Percentiles rank a stretch among this genome's conserved stretches.
These are phyloP conservation scores for Zosterops hypoxanthus DNA, from an alignment of 2,113 vertebrate species.

Conservation along the genomic window DNA sequence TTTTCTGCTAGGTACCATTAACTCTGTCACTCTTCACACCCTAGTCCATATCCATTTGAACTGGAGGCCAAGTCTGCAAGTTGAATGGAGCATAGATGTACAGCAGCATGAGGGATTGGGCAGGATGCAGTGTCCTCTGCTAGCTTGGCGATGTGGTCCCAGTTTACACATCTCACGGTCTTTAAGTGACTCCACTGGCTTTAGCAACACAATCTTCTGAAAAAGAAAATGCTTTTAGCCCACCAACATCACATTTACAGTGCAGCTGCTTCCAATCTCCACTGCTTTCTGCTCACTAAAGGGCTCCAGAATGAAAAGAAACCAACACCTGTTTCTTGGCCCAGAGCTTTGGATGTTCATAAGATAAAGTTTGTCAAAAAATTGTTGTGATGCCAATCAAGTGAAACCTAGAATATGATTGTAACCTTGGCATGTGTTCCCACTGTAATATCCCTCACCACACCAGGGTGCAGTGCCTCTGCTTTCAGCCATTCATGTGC, in stretches of 20 bases:
- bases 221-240: neutral
- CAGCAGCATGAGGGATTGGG: neutral
- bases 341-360: neutral
- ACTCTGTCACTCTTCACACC: neutral
- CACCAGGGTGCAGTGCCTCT: neutral
- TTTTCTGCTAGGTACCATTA: neutral
- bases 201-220: neutral
- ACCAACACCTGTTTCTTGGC: neutral
- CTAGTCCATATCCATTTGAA: neutral
- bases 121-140: neutral
- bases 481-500: neutral
- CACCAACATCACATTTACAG: neutral
- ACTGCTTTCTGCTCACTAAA: neutral
- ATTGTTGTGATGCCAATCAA: neutral
- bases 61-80: neutral
- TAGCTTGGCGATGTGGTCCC: neutral
- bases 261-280: neutral
- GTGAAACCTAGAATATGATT: neutral
- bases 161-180: neutral
- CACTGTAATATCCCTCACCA: neutral
- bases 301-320: neutral
- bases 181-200: neutral
- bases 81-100: neutral
- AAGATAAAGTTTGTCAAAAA: neutral
- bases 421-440: neutral